These are phyloP conservation scores for Sebastes nivosus DNA, from an alignment of 2,797 vertebrate species.

Conservation along the genomic window DNA sequence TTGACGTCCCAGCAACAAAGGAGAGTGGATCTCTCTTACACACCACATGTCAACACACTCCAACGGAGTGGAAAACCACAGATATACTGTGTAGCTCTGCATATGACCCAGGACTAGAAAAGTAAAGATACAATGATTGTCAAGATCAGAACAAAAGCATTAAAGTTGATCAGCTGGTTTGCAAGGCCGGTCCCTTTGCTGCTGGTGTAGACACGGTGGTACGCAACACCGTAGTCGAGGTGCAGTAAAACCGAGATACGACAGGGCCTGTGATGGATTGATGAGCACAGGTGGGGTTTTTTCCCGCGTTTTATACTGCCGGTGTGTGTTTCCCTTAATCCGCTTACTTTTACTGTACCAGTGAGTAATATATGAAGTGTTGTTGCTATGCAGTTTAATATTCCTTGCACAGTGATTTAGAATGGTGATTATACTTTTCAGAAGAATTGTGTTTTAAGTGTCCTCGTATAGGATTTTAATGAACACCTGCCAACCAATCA, in stretches of 20 bases:
- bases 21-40: slow-evolving; percentile 37
- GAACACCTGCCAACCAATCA: not conserved
- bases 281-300: not conserved
- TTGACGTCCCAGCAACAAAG: slow-evolving; percentile 55
- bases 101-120: not conserved
- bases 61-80: slow-evolving; percentile 14
- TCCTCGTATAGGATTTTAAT: not conserved
- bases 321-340: not conserved
- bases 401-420: too few species aligned
- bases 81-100: not conserved
- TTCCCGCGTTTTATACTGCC: not conserved
- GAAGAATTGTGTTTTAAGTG: not conserved
- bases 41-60: slow-evolving; percentile 28
- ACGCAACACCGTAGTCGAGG: not conserved
- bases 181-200: not conserved
- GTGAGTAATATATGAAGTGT: not conserved
- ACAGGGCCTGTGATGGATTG: not conserved
- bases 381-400: not conserved
- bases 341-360: not conserved
- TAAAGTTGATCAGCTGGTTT: not conserved
- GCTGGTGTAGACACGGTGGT: not conserved
- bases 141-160: not conserved
- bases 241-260: not conserved
- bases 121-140: not conserved
- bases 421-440: not conserved